These are phyloP conservation scores for Ennomos erosarius DNA, from an alignment of 2,888 invertebrate species.

Conservation along the genomic window DNA sequence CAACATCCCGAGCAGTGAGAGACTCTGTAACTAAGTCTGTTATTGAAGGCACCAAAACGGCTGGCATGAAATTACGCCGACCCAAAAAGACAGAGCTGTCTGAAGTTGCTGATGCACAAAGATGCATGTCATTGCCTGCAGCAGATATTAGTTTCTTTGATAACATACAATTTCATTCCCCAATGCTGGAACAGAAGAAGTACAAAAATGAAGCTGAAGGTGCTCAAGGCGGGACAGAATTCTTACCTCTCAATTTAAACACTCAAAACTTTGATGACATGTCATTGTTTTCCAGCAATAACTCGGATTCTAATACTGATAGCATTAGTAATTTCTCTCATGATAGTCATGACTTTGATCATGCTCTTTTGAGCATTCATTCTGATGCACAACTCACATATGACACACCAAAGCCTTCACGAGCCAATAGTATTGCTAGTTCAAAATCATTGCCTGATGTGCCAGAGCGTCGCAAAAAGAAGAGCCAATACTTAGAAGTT, in stretches of 20 bases:
- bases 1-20: constrained; percentile 79
- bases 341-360: constrained; percentile 65
- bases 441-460: constrained; percentile 62
- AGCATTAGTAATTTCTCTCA: constrained; percentile 68
- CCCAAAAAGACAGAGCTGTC: constrained; percentile 56
- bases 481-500: constrained; percentile 45
- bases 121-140: constrained; percentile 85
- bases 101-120: constrained; percentile 58
- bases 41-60: constrained; percentile 86
- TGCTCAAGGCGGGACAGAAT: constrained; percentile 43
- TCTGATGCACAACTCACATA: constrained; percentile 55
- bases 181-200: constrained; percentile 77
- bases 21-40: constrained; percentile 86
- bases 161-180: constrained; percentile 87
- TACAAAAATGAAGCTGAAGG: constrained; percentile 52
- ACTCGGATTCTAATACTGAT: constrained; percentile 71
- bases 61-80: constrained; percentile 77
- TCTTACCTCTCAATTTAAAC: constrained; percentile 62
- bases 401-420: constrained; percentile 70
- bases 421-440: constrained; percentile 66
- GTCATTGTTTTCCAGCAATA: constrained; percentile 70
- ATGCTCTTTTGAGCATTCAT: constrained; percentile 50
- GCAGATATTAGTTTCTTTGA: constrained; percentile 86
- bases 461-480: constrained; percentile 51
- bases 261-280: constrained; percentile 66